Evolutionary conservation across 2,113 vertebrate species (phyloP).

Genomic region (Melanotaenia duboulayi): DNA sequence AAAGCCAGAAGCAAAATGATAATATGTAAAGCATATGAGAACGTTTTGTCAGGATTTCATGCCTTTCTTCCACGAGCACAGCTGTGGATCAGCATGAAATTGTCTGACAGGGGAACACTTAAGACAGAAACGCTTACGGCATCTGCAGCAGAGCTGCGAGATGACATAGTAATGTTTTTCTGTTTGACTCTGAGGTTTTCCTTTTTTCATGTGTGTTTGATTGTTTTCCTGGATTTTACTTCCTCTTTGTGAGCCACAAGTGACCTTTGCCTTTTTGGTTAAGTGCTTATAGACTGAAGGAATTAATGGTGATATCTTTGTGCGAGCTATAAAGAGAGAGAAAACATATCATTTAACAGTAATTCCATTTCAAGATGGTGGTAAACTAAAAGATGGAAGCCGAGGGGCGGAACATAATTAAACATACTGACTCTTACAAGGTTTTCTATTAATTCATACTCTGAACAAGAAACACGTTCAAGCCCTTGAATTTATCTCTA

Average conservation of each 20-base stretch:
- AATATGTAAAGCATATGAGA: constrained; percentile 13
- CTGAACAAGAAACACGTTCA: background rate
- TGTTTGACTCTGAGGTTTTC: background rate
- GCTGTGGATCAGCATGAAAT: constrained; percentile 31
- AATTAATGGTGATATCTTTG: background rate
- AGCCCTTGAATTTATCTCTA: constrained; percentile 7
- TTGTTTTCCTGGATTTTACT: background rate
- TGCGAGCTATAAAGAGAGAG: background rate
- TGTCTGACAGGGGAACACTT: background rate
- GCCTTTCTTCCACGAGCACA: background rate
- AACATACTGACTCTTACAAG: no score
- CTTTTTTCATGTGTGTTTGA: background rate
- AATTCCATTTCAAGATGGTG: background rate
- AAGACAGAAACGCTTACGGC: background rate
- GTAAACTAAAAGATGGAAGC: no score
- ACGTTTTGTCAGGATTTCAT: constrained; percentile 10
- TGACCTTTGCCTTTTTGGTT: constrained; percentile 10
- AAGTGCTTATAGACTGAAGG: background rate
- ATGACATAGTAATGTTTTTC: background rate
- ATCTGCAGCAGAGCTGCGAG: constrained; percentile 5
- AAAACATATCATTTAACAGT: background rate
- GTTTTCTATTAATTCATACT: background rate
- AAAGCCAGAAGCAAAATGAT: background rate
- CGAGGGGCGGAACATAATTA: no score
- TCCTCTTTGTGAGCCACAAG: background rate